A percentile compares a stretch with the other conserved stretches of the same genome.
These are phyloP conservation scores for Cygnus buccinator DNA, from an alignment of 2,113 vertebrate genomes.

Conservation along the genomic window DNA sequence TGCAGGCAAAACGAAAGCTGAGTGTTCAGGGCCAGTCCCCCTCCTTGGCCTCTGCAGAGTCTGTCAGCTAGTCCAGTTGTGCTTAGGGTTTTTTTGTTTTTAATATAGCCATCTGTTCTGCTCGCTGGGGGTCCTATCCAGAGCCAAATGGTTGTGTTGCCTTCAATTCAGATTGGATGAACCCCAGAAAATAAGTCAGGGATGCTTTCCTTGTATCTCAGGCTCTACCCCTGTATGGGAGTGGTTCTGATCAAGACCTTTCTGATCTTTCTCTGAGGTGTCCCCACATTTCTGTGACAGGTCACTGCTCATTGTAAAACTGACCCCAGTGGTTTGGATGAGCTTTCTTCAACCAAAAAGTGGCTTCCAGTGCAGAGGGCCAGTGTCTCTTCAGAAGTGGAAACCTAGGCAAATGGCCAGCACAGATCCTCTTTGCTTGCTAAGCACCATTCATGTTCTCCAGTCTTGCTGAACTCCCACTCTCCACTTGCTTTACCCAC, in stretches of 20 bases:
- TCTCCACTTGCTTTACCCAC: not conserved
- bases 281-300: not conserved
- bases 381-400: not conserved
- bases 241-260: not conserved
- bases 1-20: not conserved
- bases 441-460: accelerated
- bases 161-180: not conserved
- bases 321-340: not conserved
- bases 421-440: not conserved
- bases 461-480: accelerated
- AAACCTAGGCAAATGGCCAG: not conserved
- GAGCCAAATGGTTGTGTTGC: not conserved
- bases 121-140: not conserved
- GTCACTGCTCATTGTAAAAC: not conserved
- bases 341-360: not conserved
- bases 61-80: not conserved
- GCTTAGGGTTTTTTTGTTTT: not conserved
- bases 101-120: not conserved
- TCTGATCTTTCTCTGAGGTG: not conserved
- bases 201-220: not conserved
- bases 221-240: accelerated
- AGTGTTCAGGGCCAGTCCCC: not conserved
- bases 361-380: not conserved
- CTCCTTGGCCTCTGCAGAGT: not conserved
- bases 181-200: not conserved